phyloP scores from a whole-genome alignment of 2,888 invertebrate species.

The Lithophane leautieri region DNA sequence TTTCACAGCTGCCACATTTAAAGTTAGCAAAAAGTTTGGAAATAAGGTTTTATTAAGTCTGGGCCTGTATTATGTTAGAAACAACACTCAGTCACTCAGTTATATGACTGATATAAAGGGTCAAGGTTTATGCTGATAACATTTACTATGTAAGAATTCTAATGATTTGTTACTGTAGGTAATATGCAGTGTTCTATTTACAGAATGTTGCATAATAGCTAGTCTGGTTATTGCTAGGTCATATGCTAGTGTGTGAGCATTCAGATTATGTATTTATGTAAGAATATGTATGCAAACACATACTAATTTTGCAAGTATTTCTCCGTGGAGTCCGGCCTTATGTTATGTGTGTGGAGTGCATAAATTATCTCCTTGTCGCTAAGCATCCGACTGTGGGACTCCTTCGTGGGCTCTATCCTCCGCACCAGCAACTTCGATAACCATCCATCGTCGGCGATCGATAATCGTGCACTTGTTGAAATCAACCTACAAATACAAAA shows the following conservation, averaged over 20 bases:
- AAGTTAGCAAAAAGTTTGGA: not conserved
- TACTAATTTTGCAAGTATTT: constrained; percentile 98
- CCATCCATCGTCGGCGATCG: constrained; percentile 93
- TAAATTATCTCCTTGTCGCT: constrained; percentile 99
- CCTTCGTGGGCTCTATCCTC: constrained; percentile 98
- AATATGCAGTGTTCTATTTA: constrained; percentile 77
- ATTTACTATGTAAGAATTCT: constrained; percentile 66
- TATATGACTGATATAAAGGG: constrained; percentile 58
- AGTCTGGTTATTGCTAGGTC: constrained; percentile 63
- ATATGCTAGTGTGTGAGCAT: constrained; percentile 55
- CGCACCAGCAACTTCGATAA: constrained; percentile 96
- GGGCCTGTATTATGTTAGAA: not conserved
- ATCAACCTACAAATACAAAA: constrained; percentile 86
- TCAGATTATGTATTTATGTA: constrained; percentile 59
- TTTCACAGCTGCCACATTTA: not conserved
- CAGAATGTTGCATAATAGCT: constrained; percentile 84
- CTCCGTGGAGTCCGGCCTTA: constrained; percentile 96
- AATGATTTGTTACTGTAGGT: constrained; percentile 41
- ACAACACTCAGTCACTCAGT: not conserved
- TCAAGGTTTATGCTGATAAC: constrained; percentile 73
- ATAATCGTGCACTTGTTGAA: constrained; percentile 79
- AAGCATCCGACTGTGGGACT: constrained; percentile 98
- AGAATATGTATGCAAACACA: constrained; percentile 82
- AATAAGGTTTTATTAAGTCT: not conserved
- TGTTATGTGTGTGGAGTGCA: constrained; percentile 98